A percentile compares a stretch with the other conserved stretches of the same genome.
These are phyloP conservation scores for Heliconius sara DNA, from an alignment of 2,888 invertebrate species.

Conservation along the genomic window DNA sequence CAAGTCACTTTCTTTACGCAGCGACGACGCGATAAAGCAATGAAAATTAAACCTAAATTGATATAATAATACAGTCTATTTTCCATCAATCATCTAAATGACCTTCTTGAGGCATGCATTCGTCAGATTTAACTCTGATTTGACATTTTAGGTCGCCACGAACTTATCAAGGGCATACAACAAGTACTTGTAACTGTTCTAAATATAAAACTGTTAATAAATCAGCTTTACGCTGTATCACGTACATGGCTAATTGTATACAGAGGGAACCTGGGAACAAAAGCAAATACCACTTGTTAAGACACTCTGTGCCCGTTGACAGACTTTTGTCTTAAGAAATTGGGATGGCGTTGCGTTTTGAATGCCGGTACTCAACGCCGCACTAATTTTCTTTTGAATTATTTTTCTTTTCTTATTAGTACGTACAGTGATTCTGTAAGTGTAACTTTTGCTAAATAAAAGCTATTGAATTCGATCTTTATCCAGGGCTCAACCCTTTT, in stretches of 20 bases:
- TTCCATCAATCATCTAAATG: background rate
- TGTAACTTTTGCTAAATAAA: no score
- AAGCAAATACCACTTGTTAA: background rate
- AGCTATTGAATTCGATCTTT: no score
- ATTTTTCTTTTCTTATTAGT: no score
- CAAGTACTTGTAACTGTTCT: background rate
- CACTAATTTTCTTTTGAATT: background rate
- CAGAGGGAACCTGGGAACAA: background rate
- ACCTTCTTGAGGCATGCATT: conserved; percentile 23
- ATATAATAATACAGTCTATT: background rate
- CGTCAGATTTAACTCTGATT: conserved; percentile 34
- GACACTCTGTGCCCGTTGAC: background rate
- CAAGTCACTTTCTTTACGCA: background rate
- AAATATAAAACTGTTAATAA: background rate
- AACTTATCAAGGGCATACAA: conserved; percentile 22
- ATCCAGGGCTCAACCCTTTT: no score
- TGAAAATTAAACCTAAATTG: background rate
- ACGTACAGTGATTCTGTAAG: no score
- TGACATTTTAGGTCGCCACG: conserved; percentile 33
- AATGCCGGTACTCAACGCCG: background rate
- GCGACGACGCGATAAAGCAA: background rate
- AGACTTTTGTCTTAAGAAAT: background rate
- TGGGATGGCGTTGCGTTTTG: background rate
- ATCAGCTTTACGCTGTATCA: background rate
- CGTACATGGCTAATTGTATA: background rate